A percentile compares a stretch with the other conserved stretches of the same genome.
These are phyloP conservation scores for Gryllus bimaculatus DNA, from an alignment of 1,140 invertebrate species.

Conservation along the genomic window DNA sequence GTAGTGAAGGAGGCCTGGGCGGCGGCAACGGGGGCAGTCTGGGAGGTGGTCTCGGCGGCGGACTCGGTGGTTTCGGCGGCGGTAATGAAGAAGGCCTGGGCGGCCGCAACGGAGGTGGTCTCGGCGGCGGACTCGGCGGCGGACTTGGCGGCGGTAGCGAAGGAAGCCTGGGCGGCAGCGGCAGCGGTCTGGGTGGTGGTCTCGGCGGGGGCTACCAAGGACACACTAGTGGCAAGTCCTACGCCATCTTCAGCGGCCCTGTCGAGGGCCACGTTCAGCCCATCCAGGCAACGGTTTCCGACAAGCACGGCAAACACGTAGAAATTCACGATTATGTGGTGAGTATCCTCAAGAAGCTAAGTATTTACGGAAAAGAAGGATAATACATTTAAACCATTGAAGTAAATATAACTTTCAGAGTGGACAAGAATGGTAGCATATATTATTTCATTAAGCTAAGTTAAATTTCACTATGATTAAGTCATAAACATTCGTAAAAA, in stretches of 20 bases:
- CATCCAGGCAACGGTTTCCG: conserved; percentile 25
- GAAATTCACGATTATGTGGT: conserved; percentile 28
- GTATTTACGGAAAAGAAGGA: background rate
- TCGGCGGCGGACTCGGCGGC: background rate
- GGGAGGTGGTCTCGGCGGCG: no score
- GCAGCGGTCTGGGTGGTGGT: no score
- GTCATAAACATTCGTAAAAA: background rate
- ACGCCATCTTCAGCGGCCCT: conserved; percentile 28
- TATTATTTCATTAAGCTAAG: no score
- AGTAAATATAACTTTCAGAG: no score
- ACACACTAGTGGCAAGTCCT: background rate
- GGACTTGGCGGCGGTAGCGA: background rate
- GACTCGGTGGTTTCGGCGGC: background rate
- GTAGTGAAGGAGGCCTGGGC: background rate
- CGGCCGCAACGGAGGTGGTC: background rate
- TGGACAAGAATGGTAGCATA: no score
- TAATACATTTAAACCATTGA: background rate
- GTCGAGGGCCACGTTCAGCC: conserved; percentile 26
- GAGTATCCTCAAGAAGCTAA: conserved; percentile 19
- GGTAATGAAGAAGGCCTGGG: background rate
- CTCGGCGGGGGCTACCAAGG: background rate
- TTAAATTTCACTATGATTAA: no score
- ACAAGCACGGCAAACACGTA: conserved; percentile 23
- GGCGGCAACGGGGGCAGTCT: background rate
- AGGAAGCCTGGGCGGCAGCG: no score